Conservation (phyloP, 1,140 invertebrate species). For the Drosophila lowei region DNA sequence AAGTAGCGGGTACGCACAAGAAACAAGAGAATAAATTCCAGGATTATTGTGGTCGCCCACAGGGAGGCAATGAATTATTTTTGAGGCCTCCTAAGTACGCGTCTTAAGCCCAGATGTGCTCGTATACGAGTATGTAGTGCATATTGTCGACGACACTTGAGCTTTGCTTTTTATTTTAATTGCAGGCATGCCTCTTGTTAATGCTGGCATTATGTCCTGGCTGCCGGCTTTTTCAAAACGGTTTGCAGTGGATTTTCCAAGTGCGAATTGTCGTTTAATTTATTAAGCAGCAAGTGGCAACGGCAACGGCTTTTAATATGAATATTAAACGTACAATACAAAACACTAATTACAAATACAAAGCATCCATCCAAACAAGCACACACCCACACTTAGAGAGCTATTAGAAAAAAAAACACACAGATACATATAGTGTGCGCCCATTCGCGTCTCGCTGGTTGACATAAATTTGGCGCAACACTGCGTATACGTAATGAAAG, state of each 20-base stretch:
- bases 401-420: constrained; percentile 73
- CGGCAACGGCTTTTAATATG: constrained; percentile 63
- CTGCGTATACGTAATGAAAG: constrained; percentile 67
- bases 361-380: constrained; percentile 16
- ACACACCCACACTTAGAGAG: constrained; percentile 20
- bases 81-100: constrained; percentile 32
- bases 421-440: constrained; percentile 4
- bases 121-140: constrained; percentile 11
- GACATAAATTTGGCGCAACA: constrained; percentile 60
- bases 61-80: constrained; percentile 75
- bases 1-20: not conserved
- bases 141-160: constrained; percentile 43
- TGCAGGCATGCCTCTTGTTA: constrained; percentile 64
- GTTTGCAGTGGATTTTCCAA: constrained; percentile 45
- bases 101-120: constrained; percentile 11
- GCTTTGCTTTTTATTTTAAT: constrained; percentile 73
- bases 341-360: constrained; percentile 72
- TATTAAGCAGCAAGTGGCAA: constrained; percentile 68
- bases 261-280: constrained; percentile 81
- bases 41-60: constrained; percentile 57
- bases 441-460: constrained; percentile 23
- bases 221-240: not conserved
- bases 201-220: constrained; percentile 61
- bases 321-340: constrained; percentile 55
- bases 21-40: constrained; percentile 56